Conservation (phyloP, 2,113 vertebrate genomes). For the Varanus salvator region DNA sequence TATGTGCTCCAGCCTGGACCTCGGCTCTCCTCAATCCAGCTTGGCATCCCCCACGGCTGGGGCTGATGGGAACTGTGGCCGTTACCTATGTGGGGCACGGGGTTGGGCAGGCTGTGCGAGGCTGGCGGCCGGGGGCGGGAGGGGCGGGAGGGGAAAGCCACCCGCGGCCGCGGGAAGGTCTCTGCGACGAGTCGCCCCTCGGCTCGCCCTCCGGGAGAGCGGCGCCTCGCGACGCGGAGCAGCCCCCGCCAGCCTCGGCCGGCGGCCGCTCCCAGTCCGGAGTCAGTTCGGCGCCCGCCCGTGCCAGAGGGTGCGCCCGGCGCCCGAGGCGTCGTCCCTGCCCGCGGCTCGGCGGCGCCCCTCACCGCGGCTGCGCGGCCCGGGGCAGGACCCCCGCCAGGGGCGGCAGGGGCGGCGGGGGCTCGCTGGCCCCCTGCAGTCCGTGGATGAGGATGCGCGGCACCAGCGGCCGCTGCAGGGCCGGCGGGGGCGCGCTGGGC, state of each 20-base stretch:
- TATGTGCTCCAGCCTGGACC: too few relatives aligned
- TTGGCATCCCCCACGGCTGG: too few relatives aligned
- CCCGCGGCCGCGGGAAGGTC: neutral
- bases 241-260: neutral
- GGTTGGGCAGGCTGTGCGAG: too few relatives aligned
- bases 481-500: constrained; percentile 90
- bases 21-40: too few relatives aligned
- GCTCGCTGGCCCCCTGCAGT: constrained; percentile 90
- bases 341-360: neutral
- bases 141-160: too few relatives aligned
- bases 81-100: too few relatives aligned
- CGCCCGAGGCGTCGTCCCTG: neutral
- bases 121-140: too few relatives aligned
- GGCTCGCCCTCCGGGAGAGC: too few relatives aligned
- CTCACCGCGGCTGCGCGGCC: constrained; percentile 92
- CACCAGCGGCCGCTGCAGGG: constrained; percentile 92
- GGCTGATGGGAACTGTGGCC: too few relatives aligned
- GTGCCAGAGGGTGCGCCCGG: neutral
- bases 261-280: neutral
- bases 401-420: constrained; percentile 88
- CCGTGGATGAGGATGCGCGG: constrained; percentile 96
- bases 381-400: constrained; percentile 89
- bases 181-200: neutral
- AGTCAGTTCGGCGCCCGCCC: neutral
- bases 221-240: neutral